A percentile compares a stretch with the other conserved stretches of the same genome.
Evolutionary conservation across 2,113 vertebrate genomes (phyloP).

Genomic region (Charadrius vociferus): DNA sequence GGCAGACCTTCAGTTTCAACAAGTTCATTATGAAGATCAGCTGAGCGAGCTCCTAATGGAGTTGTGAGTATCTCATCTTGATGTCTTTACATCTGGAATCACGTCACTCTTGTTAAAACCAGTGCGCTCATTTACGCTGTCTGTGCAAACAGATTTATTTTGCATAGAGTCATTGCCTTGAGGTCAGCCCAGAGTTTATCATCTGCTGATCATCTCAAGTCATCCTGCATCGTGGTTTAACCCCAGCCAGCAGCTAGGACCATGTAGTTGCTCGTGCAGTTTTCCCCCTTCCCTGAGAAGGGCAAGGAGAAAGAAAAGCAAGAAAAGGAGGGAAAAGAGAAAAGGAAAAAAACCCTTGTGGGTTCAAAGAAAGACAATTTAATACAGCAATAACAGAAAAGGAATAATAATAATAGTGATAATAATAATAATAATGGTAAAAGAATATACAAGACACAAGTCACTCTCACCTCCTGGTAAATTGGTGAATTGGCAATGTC

Average conservation of each 20-base stretch:
- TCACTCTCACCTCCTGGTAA: background rate
- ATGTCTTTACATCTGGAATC: background rate
- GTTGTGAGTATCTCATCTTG: background rate
- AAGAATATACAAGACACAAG: background rate
- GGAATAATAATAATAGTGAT: background rate
- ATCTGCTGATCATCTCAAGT: background rate
- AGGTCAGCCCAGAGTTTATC: background rate
- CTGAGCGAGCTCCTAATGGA: background rate
- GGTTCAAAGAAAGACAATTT: background rate
- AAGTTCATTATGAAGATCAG: background rate
- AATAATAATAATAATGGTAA: background rate
- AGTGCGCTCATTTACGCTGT: fast-evolving
- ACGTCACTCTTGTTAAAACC: background rate
- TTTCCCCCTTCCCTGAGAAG: background rate
- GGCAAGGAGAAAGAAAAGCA: background rate
- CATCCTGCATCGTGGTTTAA: background rate
- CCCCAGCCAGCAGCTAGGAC: background rate
- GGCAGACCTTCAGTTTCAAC: background rate
- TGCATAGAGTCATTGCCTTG: background rate
- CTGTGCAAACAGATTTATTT: background rate
- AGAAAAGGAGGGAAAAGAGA: background rate
- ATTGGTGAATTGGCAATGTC: background rate
- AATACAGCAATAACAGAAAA: background rate
- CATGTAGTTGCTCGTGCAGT: background rate
- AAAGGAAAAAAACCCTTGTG: background rate